Base-by-base conservation (phyloP, 2,113 vertebrate species). In the Mirza zaza region DNA sequence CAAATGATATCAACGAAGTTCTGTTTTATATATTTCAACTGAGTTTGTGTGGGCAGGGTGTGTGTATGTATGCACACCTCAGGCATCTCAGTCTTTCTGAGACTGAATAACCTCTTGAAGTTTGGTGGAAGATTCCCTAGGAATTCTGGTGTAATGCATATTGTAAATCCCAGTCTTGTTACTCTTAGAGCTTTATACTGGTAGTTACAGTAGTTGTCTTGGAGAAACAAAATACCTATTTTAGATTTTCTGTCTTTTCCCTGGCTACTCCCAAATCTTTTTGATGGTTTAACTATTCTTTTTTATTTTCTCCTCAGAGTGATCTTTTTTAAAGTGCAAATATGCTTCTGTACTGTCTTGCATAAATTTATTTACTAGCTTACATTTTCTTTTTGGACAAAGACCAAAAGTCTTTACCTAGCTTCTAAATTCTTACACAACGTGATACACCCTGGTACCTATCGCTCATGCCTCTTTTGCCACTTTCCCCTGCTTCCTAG, bases 281-380 rank as follows among this genome's bases (percentile, higher is more conserved):
- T 23, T 6, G 50, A 4, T 45, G 2, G 12, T 75, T 59, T 84
- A n/a, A 45, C 80, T 87, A 12, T 45, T 89, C 18, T 67, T 96
- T 96, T 29, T 61, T 23, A 14, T 59, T 94, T 93, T 80, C 29
- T 55, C 52, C 14, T 90, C 5, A 80, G 88, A 63, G 45, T 45
- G 27, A n/a, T 77, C 15, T 65, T 88, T 61, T 75, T 34, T 29
- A 82, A 87, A 79, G 6, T 79, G 23, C 9, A 23, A 29, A 14
- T 86, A 2, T n/a, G n/a, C 3, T 81, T 13, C 75, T 65, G 61
- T 18, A 70, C 29, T 32, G 18, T 65, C 14, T 39, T 87, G 8
- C n/a, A 17, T 71, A 77, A 27, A n/a, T 68, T 91, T 76, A 73
- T 76, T 80, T 88, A 29, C 7, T 71, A 32, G 6, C 52, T 91